phyloP scores from a whole-genome alignment of 1,140 invertebrate species.

The Chionoecetes opilio region DNA sequence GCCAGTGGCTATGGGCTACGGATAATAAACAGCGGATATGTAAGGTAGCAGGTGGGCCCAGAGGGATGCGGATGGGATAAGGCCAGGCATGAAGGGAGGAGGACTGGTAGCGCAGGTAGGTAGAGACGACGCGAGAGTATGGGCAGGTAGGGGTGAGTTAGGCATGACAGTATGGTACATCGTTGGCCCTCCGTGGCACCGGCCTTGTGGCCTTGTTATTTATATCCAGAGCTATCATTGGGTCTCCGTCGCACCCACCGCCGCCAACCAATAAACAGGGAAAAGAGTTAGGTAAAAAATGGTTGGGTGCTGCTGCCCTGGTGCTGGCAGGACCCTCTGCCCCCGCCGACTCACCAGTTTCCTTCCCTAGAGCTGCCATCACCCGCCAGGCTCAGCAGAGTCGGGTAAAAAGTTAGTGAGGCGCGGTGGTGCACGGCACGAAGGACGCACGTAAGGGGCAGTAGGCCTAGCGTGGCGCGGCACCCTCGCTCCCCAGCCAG shows the following conservation, averaged over 20 bases:
- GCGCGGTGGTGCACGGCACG: conserved; percentile 54
- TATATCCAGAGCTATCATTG: conserved; percentile 75
- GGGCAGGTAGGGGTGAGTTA: conserved; percentile 49
- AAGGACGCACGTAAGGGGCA: conserved; percentile 53
- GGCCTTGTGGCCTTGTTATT: conserved; percentile 73
- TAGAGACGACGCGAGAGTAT: conserved; percentile 44
- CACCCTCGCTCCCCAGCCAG: conserved; percentile 67
- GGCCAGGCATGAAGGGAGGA: not conserved
- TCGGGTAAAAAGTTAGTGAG: conserved; percentile 70
- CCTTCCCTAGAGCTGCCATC: conserved; percentile 43
- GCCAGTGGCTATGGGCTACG: conserved; percentile 24
- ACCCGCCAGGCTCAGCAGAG: conserved; percentile 48
- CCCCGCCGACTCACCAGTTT: not conserved
- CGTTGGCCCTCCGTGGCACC: conserved; percentile 69
- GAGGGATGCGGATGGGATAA: conserved; percentile 17
- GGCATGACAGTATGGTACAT: conserved; percentile 75
- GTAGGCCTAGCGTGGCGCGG: conserved; percentile 76
- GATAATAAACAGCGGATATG: conserved; percentile 29
- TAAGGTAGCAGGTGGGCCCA: not conserved
- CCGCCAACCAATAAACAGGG: conserved; percentile 74
- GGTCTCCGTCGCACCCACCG: conserved; percentile 65
- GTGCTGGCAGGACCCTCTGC: conserved; percentile 59
- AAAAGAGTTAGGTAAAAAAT: conserved; percentile 76
- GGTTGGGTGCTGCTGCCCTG: conserved; percentile 65
- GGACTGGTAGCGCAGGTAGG: not conserved